Conservation (phyloP, 2,888 invertebrate species). For the Conistra vaccinii region DNA sequence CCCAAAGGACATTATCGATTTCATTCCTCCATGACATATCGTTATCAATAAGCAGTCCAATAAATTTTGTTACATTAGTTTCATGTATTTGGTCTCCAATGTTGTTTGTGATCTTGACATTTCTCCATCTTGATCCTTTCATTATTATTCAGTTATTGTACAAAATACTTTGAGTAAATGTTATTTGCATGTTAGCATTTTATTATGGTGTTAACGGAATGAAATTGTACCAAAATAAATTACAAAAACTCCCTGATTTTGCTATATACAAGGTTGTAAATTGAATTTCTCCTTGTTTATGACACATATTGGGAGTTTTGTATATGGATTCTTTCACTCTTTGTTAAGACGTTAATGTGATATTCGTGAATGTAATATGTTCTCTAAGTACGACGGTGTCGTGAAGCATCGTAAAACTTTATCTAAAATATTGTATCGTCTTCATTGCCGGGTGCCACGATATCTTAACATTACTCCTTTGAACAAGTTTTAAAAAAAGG, state of each 20-base stretch:
- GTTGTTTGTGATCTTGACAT: constrained; percentile 3
- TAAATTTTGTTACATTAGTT: no score
- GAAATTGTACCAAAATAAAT: background rate
- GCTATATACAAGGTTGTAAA: constrained; percentile 15
- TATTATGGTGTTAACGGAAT: background rate
- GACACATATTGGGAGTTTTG: background rate
- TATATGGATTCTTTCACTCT: background rate
- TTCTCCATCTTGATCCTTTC: background rate
- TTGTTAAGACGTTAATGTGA: constrained; percentile 4
- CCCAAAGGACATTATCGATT: background rate
- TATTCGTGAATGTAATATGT: background rate
- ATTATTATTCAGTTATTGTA: background rate
- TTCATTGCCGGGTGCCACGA: background rate
- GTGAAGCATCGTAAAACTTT: background rate
- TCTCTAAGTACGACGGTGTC: background rate
- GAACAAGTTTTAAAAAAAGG: no score
- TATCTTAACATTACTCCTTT: no score
- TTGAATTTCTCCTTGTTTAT: constrained; percentile 12
- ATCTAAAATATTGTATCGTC: constrained; percentile 12
- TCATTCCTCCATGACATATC: background rate
- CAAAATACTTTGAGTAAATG: background rate
- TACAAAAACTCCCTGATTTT: background rate
- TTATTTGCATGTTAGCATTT: background rate
- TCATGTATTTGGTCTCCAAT: no score
- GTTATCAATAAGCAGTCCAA: no score